Evolutionary conservation across 2,888 invertebrate species (phyloP), one percentile per base, ranked within the genome.

Genomic region (Xanthorhoe spadicearia): DNA sequence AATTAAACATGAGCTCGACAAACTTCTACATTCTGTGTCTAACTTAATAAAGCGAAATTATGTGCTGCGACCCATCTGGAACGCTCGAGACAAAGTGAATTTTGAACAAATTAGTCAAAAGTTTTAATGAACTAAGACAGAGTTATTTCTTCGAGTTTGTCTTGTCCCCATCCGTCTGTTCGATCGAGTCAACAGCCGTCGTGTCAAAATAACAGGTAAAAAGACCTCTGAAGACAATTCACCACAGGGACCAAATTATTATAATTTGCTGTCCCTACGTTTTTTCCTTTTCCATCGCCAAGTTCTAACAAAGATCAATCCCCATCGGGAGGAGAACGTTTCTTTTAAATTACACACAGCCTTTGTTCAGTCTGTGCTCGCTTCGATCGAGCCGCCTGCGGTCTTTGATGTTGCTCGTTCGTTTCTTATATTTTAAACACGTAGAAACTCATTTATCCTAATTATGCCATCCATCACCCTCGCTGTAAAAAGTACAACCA

Each of bases 41-140:
- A 86, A 89, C 83, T 89, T 89, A 89, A 91, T 90, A 88, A 89
- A 89, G 86, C 84, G 83, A 85, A 89, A 89, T 90, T 87, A 82
- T 81, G 84, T 86, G 80, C 86, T 84, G 87, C 85, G 86, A 84
- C 87, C 88, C 90, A 88, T 89, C 89, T 90, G 90, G 84, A 82
- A 80, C 83, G 81, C 73, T 80, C 79, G 81, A 83, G 88, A 87
- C 90, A 87, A 89, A 91, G 89, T 90, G 87, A 89, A 90, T 87
- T 89, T 89, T 87, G 86, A 89, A 88, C 86, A 87, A 90, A 92
- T 90, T 90, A 89, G 85, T 90, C 76, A 77, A 81, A 88, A 90
- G 85, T 90, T 90, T 74, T 89, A 89, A 89, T 88, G 86, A 89
- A 86, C 85, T 84, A 83, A 67, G 69, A 66, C 67, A 53, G 57